Base-by-base conservation (phyloP, 2,113 vertebrate species). In the Mus spicilegus region DNA sequence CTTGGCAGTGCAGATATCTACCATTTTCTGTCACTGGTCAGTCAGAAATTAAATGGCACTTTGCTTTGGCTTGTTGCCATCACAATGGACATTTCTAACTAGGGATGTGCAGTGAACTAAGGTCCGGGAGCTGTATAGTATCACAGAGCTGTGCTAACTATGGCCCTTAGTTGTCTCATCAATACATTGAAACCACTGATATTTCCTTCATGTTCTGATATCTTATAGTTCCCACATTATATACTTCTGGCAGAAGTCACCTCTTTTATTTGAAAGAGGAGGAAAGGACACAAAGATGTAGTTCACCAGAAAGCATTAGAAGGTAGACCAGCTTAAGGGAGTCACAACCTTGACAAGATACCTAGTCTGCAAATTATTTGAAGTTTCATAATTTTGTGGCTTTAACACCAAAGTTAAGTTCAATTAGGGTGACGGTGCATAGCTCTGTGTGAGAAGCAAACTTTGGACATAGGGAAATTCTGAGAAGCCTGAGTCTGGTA, bases 61-160 rank as follows among this genome's bases (percentile, higher is more conserved):
- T 39, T 3, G 4, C 7, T 54, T 91, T 73, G 46, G 56, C 51
- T 80, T 58, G 1, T 9, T 46, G 4, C 39, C 17, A 28, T 87
- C 7, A n/a, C 39, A 73, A 20, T 19, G n/a, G 24, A 5, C 1
- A 7, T 75, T 75, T 93, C 4, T 8, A 10, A 17, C 17, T 6
- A 22, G 17, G 46, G 46, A 70, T n/a, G n/a, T 36, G 5, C 30
- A 22, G 5, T 5, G 14, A 89, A 8, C 26, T 73, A 11, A 89
- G 33, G 39, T 10, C 0, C 17, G 16, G 20, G 12, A 33, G 6
- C 13, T 1, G 24, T 2, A 0, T 7, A 30, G 22, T 16, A 12
- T 42, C 0, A 22, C 9, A 58, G 56, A 78, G 49, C 24, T 77
- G 19, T 3, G 30, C 42, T 86, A 6, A 1, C 30, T 17, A 2